Conservation (phyloP, 1,140 invertebrate species). For the Temnothorax longispinosus region DNA sequence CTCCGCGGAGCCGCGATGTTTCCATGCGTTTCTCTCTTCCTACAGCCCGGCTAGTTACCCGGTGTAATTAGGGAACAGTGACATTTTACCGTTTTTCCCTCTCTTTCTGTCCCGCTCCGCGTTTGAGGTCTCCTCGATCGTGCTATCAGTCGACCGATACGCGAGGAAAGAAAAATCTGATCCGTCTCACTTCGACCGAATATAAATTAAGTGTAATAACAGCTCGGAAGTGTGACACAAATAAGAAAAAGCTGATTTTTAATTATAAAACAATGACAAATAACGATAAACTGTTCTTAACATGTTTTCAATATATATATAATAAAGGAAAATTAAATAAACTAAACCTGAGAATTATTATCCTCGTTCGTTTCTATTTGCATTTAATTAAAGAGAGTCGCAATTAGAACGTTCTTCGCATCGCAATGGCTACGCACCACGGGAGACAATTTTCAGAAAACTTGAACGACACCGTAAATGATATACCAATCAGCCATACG, state of each 20-base stretch:
- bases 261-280: background rate
- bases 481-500: background rate
- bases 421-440: background rate
- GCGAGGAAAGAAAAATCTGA: conserved; percentile 7
- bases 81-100: conserved; percentile 79
- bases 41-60: conserved; percentile 71
- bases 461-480: background rate
- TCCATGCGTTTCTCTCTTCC: conserved; percentile 68
- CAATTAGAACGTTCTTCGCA: background rate
- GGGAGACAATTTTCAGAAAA: background rate
- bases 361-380: background rate
- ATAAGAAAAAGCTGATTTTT: background rate
- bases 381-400: background rate
- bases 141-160: background rate
- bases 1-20: conserved; percentile 66
- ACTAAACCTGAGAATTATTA: background rate
- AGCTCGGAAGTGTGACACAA: conserved; percentile 1
- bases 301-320: background rate
- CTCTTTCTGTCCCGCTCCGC: conserved; percentile 5
- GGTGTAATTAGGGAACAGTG: conserved; percentile 80
- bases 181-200: background rate
- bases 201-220: background rate
- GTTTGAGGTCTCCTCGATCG: background rate
- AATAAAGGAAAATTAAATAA: background rate
- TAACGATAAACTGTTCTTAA: background rate